Conservation (phyloP, 2,797 vertebrate species). For the Oryzias dopingdopingensis region DNA sequence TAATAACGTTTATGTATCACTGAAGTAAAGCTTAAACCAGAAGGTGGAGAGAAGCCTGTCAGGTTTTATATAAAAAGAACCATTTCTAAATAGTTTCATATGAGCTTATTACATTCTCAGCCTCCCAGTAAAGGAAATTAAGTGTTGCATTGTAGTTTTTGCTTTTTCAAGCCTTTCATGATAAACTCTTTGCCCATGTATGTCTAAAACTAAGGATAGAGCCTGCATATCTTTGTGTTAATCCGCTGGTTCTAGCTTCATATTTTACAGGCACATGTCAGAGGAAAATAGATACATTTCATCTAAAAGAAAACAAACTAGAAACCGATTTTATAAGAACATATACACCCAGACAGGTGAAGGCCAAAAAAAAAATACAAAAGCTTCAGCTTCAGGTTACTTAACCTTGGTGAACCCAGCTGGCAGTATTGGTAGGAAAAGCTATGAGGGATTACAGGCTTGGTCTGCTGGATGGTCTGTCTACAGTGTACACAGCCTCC, state of each 20-base stretch:
- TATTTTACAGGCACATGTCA: slow-evolving; percentile 8
- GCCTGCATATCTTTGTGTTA: too few relatives aligned
- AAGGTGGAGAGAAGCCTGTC: not conserved
- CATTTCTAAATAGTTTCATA: not conserved
- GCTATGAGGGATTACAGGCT: slow-evolving; percentile 1
- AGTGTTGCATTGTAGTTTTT: not conserved
- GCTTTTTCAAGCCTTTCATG: not conserved
- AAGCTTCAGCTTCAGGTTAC: not conserved
- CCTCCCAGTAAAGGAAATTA: not conserved
- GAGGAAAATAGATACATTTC: slow-evolving; percentile 2
- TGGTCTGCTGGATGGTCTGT: slow-evolving; percentile 4
- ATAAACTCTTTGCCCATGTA: not conserved
- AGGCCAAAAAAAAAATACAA: slow-evolving; percentile 2
- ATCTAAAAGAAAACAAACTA: slow-evolving; percentile 3
- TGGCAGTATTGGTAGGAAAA: slow-evolving; percentile 2
- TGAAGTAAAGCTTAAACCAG: slow-evolving; percentile 13
- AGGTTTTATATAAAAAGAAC: slow-evolving; percentile 2
- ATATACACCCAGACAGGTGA: too few relatives aligned
- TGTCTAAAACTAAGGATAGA: too few relatives aligned
- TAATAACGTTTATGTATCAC: slow-evolving; percentile 1
- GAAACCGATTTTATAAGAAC: not conserved
- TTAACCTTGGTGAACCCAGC: slow-evolving; percentile 1
- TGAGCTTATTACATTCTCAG: slow-evolving; percentile 2
- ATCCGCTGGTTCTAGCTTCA: slow-evolving; percentile 6
- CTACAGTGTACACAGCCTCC: slow-evolving; percentile 4